A percentile compares a stretch with the other conserved stretches of the same genome.
These are phyloP conservation scores for Thaumatotibia leucotreta DNA, from an alignment of 1,140 invertebrate genomes.

Conservation along the genomic window DNA sequence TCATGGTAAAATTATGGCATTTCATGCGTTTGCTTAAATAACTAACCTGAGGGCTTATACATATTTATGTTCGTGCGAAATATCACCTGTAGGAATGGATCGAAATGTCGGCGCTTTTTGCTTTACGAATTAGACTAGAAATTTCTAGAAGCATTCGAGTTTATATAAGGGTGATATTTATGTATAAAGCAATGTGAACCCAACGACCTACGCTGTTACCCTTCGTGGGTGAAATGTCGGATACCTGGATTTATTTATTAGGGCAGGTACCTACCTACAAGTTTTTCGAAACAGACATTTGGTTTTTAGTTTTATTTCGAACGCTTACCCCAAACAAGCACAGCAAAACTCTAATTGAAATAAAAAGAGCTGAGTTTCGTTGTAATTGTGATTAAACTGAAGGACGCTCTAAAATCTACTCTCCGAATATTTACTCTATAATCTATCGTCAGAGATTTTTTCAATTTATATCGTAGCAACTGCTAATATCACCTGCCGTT, in stretches of 20 bases:
- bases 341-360: too few relatives aligned
- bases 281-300: too few relatives aligned
- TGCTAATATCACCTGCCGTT: too few relatives aligned
- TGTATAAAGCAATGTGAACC: background rate
- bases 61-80: slow-evolving; percentile 13
- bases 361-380: too few relatives aligned
- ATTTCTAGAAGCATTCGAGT: background rate
- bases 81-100: background rate
- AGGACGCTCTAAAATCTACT: too few relatives aligned
- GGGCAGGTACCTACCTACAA: background rate
- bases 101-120: background rate
- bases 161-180: background rate
- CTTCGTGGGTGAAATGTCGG: background rate
- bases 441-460: too few relatives aligned
- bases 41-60: slow-evolving; percentile 10
- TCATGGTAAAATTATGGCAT: background rate
- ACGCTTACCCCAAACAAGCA: too few relatives aligned
- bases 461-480: too few relatives aligned
- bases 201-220: background rate
- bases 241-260: background rate
- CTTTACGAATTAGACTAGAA: background rate
- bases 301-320: too few relatives aligned
- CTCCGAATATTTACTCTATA: too few relatives aligned
- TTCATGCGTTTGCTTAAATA: background rate
- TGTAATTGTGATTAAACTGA: too few relatives aligned